Evolutionary conservation across 2,113 vertebrate species (phyloP).

Genomic region (Colius striatus): DNA sequence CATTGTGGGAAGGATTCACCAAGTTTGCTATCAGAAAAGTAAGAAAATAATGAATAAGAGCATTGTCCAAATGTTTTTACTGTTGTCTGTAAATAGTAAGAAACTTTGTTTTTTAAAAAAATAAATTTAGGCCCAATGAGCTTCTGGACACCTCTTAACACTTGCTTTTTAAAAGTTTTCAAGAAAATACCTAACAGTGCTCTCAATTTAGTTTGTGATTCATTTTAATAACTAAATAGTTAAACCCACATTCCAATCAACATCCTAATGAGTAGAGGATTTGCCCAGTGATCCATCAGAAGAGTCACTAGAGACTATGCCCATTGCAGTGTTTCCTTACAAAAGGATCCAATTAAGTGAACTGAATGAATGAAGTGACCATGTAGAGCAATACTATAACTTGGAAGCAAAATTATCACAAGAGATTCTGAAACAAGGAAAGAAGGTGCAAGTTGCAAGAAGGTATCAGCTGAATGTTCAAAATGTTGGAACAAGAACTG

Average conservation of each 20-base stretch:
- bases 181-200: not conserved
- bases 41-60: not conserved
- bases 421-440: not conserved
- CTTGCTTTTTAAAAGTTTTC: not conserved
- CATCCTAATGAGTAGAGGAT: not conserved
- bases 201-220: not conserved
- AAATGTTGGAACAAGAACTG: not conserved
- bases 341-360: not conserved
- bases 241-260: not conserved
- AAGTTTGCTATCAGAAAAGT: not conserved
- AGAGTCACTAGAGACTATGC: not conserved
- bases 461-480: not conserved
- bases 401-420: not conserved
- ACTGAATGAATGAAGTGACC: not conserved
- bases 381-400: not conserved
- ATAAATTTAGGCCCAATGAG: not conserved
- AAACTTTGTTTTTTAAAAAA: fast-evolving
- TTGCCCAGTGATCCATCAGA: not conserved
- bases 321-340: not conserved
- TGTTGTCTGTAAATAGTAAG: not conserved
- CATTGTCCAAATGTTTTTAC: not conserved
- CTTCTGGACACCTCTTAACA: not conserved
- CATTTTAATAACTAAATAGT: not conserved
- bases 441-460: not conserved
- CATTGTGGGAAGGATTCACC: not conserved